These are phyloP conservation scores for Aix galericulata DNA, from an alignment of 2,113 vertebrate species.

Conservation along the genomic window DNA sequence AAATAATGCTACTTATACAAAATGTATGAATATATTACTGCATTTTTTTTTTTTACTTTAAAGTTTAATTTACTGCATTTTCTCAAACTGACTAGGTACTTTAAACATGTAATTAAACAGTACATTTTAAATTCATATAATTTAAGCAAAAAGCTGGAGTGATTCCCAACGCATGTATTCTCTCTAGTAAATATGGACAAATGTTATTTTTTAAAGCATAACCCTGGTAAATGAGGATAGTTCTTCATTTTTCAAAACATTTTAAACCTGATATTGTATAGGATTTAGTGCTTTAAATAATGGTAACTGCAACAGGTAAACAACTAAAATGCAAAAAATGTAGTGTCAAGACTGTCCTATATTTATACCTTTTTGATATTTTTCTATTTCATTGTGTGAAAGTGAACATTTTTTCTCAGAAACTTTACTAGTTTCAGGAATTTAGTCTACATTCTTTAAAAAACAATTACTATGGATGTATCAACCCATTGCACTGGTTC, in stretches of 20 bases:
- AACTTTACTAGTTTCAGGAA: background rate
- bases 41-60: background rate
- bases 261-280: background rate
- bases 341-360: background rate
- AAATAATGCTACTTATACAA: constrained; percentile 1
- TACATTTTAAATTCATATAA: background rate
- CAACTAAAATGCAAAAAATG: background rate
- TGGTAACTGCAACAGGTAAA: background rate
- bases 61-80: constrained; percentile 33
- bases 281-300: background rate
- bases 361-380: background rate
- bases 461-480: background rate
- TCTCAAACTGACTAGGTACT: background rate
- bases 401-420: background rate
- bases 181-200: background rate
- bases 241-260: background rate
- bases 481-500: background rate
- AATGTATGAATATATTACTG: background rate
- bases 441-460: background rate
- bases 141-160: background rate
- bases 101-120: constrained; percentile 7
- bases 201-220: background rate
- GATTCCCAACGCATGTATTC: background rate
- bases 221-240: background rate
- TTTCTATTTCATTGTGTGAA: background rate